Percentiles rank a stretch among this genome's conserved stretches.
Evolutionary conservation across 53 echinoderm and acorn worm genomes (phyloP).

Genomic region (Mesocentrotus franciscanus): DNA sequence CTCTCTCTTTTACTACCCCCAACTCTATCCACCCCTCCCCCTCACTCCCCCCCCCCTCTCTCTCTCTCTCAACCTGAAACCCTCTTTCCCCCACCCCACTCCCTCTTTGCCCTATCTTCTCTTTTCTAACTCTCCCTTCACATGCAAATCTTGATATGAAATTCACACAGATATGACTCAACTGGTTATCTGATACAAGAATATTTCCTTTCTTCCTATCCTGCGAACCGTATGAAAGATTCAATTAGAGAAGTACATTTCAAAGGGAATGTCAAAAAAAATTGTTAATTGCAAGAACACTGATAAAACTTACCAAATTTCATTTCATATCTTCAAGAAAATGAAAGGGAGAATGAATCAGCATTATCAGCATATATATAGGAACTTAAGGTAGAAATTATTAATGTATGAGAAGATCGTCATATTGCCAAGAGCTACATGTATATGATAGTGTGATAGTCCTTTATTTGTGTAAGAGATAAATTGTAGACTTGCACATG

Average conservation of each 20-base stretch:
- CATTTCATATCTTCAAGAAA: not conserved
- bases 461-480: not conserved
- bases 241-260: not conserved
- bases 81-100: not conserved
- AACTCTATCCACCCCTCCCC: not conserved
- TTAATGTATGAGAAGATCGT: not conserved
- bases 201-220: slow-evolving; percentile 23
- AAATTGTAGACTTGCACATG: too few species aligned
- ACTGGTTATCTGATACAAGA: slow-evolving; percentile 13
- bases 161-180: not conserved
- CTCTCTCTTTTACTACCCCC: not conserved
- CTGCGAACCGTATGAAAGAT: not conserved
- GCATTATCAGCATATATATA: not conserved
- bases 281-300: not conserved
- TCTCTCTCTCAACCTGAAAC: not conserved
- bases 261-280: not conserved
- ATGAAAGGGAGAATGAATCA: not conserved
- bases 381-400: not conserved
- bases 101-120: not conserved
- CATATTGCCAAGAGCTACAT: not conserved
- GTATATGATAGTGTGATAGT: not conserved
- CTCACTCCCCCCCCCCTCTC: not conserved
- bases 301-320: not conserved
- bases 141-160: slow-evolving; percentile 15
- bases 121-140: too few species aligned